Base-by-base conservation (phyloP, 2,797 vertebrate genomes). In the Luscinia luscinia region DNA sequence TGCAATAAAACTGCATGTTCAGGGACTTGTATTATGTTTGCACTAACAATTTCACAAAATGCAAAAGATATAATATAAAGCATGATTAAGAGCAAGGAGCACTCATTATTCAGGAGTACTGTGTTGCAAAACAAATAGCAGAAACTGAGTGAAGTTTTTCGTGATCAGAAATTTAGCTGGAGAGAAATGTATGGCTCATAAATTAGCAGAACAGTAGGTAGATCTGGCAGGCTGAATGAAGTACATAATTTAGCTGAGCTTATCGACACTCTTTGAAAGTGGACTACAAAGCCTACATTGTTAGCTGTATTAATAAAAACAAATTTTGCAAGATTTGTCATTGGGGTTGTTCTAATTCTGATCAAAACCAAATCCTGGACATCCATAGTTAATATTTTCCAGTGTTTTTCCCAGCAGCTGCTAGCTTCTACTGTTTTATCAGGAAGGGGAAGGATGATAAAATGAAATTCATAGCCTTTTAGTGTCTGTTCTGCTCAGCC, bases 381-480 rank as follows among this genome's bases (percentile, higher is more conserved):
- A 12, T 57, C 21, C 46, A 46, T 9, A 55, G 57, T 74, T 91
- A 83, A 64, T 73, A 58, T 82, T 93, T 95, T 90, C 48, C 59
- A 64, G 2, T 2, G 3, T 57, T 75, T 90, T 78, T 76, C 72
- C 45, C 22, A 55, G 61, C 41, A 92, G 58, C 75, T 90, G 38
- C 43, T 84, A 46, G 63, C 30, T 61, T 87, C 43, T 84, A 1
- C 38, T 74, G 55, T 73, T 84, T 95, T 87, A 73, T 54, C 0
- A 2, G 59, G 85, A 79, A 88, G 28, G 62, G 7, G 66, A 83
- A 87, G 91, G 81, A 46, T 7, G 28, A 89, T 93, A 93, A 91
- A 85, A 94, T 93, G 74, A 93, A 95, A 95, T 95, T 92, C 78
- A 57, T 54, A 87, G 83, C 80, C 67, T 93, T 83, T 70, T 76